These are phyloP conservation scores for Caenorhabditis elegans DNA, from an alignment of 1,140 invertebrate genomes.

Conservation along the genomic window DNA sequence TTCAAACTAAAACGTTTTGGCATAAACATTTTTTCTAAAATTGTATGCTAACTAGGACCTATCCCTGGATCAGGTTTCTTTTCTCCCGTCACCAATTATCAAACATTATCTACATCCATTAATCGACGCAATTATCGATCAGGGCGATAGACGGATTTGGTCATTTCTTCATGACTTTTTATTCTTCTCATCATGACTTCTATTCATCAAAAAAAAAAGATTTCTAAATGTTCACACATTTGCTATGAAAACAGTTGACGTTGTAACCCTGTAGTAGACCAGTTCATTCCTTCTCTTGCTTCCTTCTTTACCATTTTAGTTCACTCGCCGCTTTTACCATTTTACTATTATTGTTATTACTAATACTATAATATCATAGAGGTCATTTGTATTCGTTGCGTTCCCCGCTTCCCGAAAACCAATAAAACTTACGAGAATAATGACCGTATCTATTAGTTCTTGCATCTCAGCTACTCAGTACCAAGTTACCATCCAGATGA, in stretches of 20 bases:
- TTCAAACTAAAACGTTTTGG: too few relatives aligned
- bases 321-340: neutral
- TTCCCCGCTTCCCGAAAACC: neutral
- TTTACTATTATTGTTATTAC: neutral
- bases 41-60: slow-evolving; percentile 4
- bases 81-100: slow-evolving; percentile 15
- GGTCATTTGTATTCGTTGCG: neutral
- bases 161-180: neutral
- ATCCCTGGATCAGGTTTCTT: slow-evolving; percentile 3
- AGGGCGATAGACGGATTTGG: slow-evolving; percentile 8
- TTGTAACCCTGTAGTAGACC: neutral
- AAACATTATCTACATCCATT: slow-evolving; percentile 26
- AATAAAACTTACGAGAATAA: neutral
- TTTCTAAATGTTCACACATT: neutral
- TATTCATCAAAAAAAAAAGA: neutral
- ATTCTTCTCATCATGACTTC: too few relatives aligned
- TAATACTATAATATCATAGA: slow-evolving; percentile 11
- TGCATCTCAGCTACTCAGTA: too few relatives aligned
- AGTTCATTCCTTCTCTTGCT: slow-evolving; percentile 4
- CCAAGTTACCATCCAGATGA: neutral
- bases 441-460: neutral
- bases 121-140: slow-evolving; percentile 39
- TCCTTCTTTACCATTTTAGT: neutral
- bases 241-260: slow-evolving; percentile 21
- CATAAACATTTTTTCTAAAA: too few relatives aligned